Conservation (phyloP, 2,888 invertebrate species). For the Harmothoe impar region DNA sequence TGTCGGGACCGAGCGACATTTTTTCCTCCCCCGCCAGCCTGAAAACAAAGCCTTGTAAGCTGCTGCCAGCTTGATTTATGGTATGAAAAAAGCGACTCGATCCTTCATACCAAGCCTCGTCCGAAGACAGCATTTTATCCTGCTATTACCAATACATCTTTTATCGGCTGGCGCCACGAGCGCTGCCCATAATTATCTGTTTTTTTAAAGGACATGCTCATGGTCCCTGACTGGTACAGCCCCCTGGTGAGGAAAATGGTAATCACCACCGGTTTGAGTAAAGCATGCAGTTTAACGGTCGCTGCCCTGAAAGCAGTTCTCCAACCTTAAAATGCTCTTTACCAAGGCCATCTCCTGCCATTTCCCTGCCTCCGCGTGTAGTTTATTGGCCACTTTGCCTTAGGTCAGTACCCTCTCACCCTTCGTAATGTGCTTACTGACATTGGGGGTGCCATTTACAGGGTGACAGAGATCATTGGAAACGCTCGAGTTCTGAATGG, state of each 20-base stretch:
- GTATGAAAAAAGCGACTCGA: not conserved
- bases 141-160: constrained; percentile 35
- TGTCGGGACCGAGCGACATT: not conserved
- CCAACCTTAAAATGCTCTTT: too few relatives aligned
- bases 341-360: too few relatives aligned
- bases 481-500: too few relatives aligned
- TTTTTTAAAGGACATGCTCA: not conserved
- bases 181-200: not conserved
- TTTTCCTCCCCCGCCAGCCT: not conserved
- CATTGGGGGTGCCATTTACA: too few relatives aligned
- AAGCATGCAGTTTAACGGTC: too few relatives aligned
- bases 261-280: too few relatives aligned
- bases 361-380: too few relatives aligned
- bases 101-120: constrained; percentile 1
- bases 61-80: constrained; percentile 35
- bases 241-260: not conserved
- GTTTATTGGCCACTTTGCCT: too few relatives aligned
- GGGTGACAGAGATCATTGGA: too few relatives aligned
- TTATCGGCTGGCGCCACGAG: not conserved
- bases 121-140: not conserved
- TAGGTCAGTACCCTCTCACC: too few relatives aligned
- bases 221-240: constrained; percentile 3
- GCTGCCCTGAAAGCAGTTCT: too few relatives aligned
- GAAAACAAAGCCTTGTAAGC: constrained; percentile 34
- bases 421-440: too few relatives aligned